Evolutionary conservation across 2,113 vertebrate genomes (phyloP).

Genomic region (Alosa alosa): DNA sequence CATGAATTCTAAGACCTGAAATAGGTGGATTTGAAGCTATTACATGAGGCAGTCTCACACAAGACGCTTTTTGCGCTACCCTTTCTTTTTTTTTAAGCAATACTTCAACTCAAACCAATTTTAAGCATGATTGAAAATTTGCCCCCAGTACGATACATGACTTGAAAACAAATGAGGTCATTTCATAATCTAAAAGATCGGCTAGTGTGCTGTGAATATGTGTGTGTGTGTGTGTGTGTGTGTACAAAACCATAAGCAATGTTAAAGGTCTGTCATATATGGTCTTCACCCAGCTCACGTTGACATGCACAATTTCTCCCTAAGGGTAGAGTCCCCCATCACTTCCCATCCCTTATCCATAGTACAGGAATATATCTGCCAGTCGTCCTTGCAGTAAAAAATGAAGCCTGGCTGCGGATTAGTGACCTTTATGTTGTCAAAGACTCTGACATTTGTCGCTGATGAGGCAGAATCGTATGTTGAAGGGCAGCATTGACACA

Average conservation of each 20-base stretch:
- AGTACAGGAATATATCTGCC: background rate
- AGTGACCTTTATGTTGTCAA: slow-evolving; percentile 63
- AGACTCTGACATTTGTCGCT: slow-evolving; percentile 62
- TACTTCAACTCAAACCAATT: slow-evolving; percentile 13
- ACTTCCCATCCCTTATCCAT: background rate
- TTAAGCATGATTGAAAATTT: slow-evolving; percentile 20
- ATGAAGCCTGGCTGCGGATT: slow-evolving; percentile 47
- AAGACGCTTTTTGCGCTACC: background rate
- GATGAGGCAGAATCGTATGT: slow-evolving; percentile 60
- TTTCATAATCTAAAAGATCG: background rate
- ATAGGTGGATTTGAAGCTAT: slow-evolving; percentile 15
- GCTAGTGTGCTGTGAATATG: background rate
- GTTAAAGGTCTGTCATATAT: background rate
- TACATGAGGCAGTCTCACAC: background rate
- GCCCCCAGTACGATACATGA: background rate
- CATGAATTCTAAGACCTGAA: slow-evolving; percentile 12
- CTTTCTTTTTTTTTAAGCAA: background rate
- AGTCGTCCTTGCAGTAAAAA: background rate
- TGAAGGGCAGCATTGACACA: slow-evolving; percentile 55
- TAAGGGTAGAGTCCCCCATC: background rate
- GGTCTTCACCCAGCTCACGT: background rate
- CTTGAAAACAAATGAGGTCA: slow-evolving; percentile 11
- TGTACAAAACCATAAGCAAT: background rate
- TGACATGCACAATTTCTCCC: background rate
- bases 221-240: background rate